Percentiles rank a stretch among this genome's conserved stretches.
These are phyloP conservation scores for Battus philenor DNA, from an alignment of 1,140 invertebrate species.

Conservation along the genomic window DNA sequence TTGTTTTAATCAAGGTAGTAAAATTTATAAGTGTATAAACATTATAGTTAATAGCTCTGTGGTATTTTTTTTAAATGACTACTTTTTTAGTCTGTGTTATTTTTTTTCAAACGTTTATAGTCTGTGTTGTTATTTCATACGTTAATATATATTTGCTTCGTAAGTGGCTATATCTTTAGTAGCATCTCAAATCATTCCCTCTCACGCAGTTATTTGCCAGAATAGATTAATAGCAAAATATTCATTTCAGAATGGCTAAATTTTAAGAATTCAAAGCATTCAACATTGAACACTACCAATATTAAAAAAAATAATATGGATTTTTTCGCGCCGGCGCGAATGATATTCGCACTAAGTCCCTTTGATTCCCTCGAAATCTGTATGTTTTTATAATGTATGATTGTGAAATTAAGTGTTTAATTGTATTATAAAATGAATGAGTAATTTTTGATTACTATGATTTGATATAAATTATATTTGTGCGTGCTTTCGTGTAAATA, in stretches of 20 bases:
- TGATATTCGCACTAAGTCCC: constrained; percentile 3
- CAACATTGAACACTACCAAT: too few relatives aligned
- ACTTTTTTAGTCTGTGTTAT: too few relatives aligned
- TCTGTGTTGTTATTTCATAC: too few relatives aligned
- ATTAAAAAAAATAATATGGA: constrained; percentile 32
- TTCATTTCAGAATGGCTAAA: constrained; percentile 14
- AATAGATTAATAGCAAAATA: too few relatives aligned
- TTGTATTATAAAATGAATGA: neutral
- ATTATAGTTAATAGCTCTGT: too few relatives aligned
- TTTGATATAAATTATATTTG: neutral
- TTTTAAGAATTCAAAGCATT: constrained; percentile 19
- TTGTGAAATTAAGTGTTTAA: neutral
- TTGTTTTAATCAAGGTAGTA: too few relatives aligned
- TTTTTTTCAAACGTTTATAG: too few relatives aligned
- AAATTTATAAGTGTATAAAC: too few relatives aligned
- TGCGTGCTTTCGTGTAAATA: neutral
- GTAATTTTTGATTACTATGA: neutral
- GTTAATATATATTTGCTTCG: constrained; percentile 57
- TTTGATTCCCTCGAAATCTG: neutral
- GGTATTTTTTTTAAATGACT: too few relatives aligned
- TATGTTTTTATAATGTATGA: neutral
- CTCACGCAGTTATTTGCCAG: too few relatives aligned
- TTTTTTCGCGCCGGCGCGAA: constrained; percentile 48
- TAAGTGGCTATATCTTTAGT: too few relatives aligned
- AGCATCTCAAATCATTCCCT: too few relatives aligned